Percentiles rank a stretch among this genome's conserved stretches.
phyloP scores from a whole-genome alignment of 2,888 invertebrate genomes.

The Drosophila pegasa region DNA sequence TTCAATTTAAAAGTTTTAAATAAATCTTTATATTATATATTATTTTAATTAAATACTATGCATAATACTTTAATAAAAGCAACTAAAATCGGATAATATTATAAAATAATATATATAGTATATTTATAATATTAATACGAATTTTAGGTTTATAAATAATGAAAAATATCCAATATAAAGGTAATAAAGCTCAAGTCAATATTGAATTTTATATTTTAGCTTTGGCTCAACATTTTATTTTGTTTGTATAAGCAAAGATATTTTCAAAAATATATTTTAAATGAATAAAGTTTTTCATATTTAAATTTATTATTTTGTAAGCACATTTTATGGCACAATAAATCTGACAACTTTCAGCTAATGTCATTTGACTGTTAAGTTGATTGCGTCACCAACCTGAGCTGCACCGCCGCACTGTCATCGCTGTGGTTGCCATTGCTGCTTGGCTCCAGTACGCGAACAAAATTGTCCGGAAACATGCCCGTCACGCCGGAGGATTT shows the following conservation, averaged over 20 bases:
- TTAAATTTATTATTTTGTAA: neutral
- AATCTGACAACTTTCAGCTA: constrained; percentile 9
- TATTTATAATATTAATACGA: too few species aligned
- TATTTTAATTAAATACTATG: too few species aligned
- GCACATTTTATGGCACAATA: neutral
- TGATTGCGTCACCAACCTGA: constrained; percentile 66
- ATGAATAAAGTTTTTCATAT: neutral
- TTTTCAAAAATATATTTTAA: neutral
- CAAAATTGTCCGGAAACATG: constrained; percentile 97
- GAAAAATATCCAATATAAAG: neutral
- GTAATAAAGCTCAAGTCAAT: neutral
- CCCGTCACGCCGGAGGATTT: constrained; percentile 90
- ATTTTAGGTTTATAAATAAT: too few species aligned
- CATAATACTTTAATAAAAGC: too few species aligned
- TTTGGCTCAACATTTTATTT: too few species aligned
- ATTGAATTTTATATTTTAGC: too few species aligned
- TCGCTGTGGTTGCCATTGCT: constrained; percentile 70
- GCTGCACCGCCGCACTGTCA: constrained; percentile 64
- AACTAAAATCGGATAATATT: too few species aligned
- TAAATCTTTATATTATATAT: too few species aligned
- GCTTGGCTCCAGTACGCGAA: constrained; percentile 87
- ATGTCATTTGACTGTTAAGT: constrained; percentile 28
- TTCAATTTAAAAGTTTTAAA: neutral
- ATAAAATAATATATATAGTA: too few species aligned
- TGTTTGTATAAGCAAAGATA: too few species aligned